These are phyloP conservation scores for Odontomyia ornata DNA, from an alignment of 2,888 invertebrate species.

Conservation along the genomic window DNA sequence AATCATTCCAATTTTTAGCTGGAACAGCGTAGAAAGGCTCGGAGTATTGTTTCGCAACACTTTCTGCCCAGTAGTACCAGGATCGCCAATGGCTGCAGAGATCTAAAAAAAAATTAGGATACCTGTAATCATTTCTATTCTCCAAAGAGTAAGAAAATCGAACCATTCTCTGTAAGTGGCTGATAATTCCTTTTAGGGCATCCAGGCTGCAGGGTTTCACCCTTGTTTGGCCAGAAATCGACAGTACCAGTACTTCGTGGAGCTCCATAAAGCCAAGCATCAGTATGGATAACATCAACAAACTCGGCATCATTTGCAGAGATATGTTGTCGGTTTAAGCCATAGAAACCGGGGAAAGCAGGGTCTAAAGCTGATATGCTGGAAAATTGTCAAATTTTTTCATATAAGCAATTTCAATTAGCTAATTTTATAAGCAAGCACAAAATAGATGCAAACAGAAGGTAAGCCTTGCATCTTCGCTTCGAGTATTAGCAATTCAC, in stretches of 20 bases:
- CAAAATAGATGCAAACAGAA: no score
- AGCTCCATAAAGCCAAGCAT: constrained; percentile 67
- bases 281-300: constrained; percentile 72
- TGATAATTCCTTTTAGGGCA: constrained; percentile 50
- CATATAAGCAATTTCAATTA: no score
- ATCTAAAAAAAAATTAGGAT: constrained; percentile 60
- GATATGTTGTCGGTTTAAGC: constrained; percentile 56
- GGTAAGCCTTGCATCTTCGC: no score
- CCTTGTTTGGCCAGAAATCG: constrained; percentile 63
- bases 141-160: no score
- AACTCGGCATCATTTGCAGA: constrained; percentile 65
- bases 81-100: constrained; percentile 68
- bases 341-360: constrained; percentile 51
- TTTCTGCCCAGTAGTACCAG: constrained; percentile 68
- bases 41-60: constrained; percentile 53
- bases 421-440: no score
- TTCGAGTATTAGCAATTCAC: no score
- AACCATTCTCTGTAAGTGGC: constrained; percentile 51
- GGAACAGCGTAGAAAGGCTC: constrained; percentile 65
- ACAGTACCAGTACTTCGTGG: constrained; percentile 66
- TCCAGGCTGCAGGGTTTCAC: constrained; percentile 52
- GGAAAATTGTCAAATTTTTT: not conserved
- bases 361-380: constrained; percentile 52
- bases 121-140: no score
- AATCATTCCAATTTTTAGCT: constrained; percentile 65